Base-by-base conservation (phyloP, 2,888 invertebrate species). In the Exocentrus adspersus region DNA sequence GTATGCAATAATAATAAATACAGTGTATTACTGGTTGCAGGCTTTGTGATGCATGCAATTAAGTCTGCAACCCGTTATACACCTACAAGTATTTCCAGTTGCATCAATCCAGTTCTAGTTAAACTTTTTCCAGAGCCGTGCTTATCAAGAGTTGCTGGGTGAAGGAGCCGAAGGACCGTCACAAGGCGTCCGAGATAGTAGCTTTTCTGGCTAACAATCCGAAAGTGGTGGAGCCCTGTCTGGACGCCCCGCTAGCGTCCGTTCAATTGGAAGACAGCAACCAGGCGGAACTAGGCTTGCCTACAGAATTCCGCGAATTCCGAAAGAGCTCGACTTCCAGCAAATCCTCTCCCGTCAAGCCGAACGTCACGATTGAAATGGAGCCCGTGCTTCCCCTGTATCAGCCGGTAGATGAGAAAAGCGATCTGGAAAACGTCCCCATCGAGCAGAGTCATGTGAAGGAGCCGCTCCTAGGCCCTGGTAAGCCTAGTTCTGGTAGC, bases 141-240 rank as follows among this genome's bases (percentile, higher is more conserved):
- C 84, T 95, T 59, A 87, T 96, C 74, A 88, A 88, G 75, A 88
- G 90, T 21, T 95, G 95, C 81, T 95, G 95, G 94, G 87, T 87
- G 68, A 85, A 85, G 64, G 90, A 92, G 58, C 84, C 88, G 24
- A 86, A 87, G 65, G 86, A 87, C 72, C 88, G 96, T 16, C 93
- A 94, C 2, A 86, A 88, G 1, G 92, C 94, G 0, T 87, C 89
- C 0, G 92, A 92, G 81, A 90, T 96, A 62, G 92, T 93, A 1
- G 93, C 93, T 65, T 90, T 91, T 77, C 85, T 96, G 63, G 91
- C 91, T 1, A 91, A 89, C 74, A 89, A 90, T 80, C 91, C 92
- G 12, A 87, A 90, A 3, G 86, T 95, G 58, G 84, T 96, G 52
- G 83, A 89, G 17, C 93, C 95, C 0, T 92, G 92, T 75, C 84